phyloP scores from a whole-genome alignment of 2,888 invertebrate species.

The Apoderus coryli region DNA sequence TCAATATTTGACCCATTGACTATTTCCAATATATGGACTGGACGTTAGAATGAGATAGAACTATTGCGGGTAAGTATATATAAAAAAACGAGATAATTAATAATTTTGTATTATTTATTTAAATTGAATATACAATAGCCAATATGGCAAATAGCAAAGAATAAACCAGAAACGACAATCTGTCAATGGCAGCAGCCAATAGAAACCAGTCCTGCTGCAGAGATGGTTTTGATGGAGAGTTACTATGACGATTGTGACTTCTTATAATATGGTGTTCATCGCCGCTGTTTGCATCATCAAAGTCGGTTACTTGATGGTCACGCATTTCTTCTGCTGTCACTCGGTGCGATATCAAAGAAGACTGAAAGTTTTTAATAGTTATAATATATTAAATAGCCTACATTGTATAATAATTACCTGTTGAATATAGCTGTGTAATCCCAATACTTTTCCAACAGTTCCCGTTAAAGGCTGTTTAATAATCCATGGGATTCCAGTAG shows the following conservation, averaged over 20 bases:
- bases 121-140: slow-evolving; percentile 35
- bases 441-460: slow-evolving; percentile 31
- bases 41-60: too few relatives aligned
- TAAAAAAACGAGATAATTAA: too few relatives aligned
- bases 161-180: slow-evolving; percentile 43
- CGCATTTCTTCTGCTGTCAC: slow-evolving; percentile 32
- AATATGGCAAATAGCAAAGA: slow-evolving; percentile 38
- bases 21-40: too few relatives aligned
- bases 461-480: slow-evolving; percentile 35
- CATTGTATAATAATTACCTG: slow-evolving; percentile 30
- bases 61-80: too few relatives aligned
- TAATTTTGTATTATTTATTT: slow-evolving; percentile 16
- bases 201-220: slow-evolving; percentile 48
- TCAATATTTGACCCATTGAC: too few relatives aligned
- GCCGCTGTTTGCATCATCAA: slow-evolving; percentile 25
- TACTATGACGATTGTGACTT: slow-evolving; percentile 8
- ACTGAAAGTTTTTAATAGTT: too few relatives aligned
- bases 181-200: slow-evolving; percentile 46
- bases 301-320: slow-evolving; percentile 30
- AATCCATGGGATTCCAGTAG: slow-evolving; percentile 36
- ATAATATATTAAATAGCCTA: too few relatives aligned
- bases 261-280: slow-evolving; percentile 32
- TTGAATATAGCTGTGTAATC: slow-evolving; percentile 31
- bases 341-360: slow-evolving; percentile 21
- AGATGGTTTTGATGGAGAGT: slow-evolving; percentile 18